Evolutionary conservation across 2,888 invertebrate genomes (phyloP).

Genomic region (Branchipolynoe longqiensis): DNA sequence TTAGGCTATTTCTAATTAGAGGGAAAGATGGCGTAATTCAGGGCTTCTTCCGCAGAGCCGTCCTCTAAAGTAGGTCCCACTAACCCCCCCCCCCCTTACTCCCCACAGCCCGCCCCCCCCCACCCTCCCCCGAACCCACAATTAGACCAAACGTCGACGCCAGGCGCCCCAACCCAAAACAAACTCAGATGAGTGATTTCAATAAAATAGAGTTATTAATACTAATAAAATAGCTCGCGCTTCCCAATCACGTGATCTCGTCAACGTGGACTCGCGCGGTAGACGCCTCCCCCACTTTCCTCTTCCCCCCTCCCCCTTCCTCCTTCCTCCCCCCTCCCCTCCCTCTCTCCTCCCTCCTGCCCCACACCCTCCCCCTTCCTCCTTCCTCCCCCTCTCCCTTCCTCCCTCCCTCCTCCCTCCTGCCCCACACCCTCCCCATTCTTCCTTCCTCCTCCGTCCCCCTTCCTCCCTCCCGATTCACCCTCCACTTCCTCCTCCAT

Average conservation of each 20-base stretch:
- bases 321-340: not conserved
- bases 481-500: too few species aligned
- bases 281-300: not conserved
- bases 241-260: conserved; percentile 46
- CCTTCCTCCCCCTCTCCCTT: not conserved
- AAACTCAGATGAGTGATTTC: not conserved
- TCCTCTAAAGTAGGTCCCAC: not conserved
- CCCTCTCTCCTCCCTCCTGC: not conserved
- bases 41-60: not conserved
- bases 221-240: not conserved
- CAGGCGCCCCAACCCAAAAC: conserved; percentile 19
- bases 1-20: conserved; percentile 50
- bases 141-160: not conserved
- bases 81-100: too few species aligned
- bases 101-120: too few species aligned
- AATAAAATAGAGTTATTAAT: conserved; percentile 15
- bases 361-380: not conserved
- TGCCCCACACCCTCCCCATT: not conserved
- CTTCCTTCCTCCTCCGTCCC: conserved; percentile 20
- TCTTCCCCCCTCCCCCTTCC: not conserved
- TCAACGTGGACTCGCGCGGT: conserved; percentile 3
- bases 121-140: conserved; percentile 32
- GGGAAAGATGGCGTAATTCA: conserved; percentile 36
- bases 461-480: too few species aligned
- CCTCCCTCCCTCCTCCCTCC: conserved; percentile 6